Percentiles rank a stretch among this genome's conserved stretches.
phyloP scores from a whole-genome alignment of 2,888 invertebrate species.

The Sesamia inferens region DNA sequence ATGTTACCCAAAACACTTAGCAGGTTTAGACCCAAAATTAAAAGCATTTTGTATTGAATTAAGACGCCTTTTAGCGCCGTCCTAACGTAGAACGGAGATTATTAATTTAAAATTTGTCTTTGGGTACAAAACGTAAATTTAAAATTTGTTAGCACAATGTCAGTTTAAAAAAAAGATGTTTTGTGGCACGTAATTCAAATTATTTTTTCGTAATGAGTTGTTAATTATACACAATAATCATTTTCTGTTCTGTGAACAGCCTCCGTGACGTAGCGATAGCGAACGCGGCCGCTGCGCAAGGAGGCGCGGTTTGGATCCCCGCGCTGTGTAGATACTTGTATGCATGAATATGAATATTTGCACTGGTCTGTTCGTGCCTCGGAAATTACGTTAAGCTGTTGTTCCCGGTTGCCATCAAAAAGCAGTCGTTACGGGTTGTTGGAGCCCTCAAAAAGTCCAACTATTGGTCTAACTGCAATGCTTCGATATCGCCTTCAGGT shows the following conservation, averaged over 20 bases:
- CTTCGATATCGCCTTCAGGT: too few relatives aligned
- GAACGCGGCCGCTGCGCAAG: too few relatives aligned
- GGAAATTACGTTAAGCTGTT: too few relatives aligned
- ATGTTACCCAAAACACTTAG: constrained; percentile 52
- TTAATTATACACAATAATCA: not conserved
- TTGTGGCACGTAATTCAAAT: not conserved
- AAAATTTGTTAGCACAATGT: constrained; percentile 14
- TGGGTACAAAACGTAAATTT: constrained; percentile 29
- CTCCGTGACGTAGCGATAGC: too few relatives aligned
- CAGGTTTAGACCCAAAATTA: constrained; percentile 39
- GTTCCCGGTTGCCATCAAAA: too few relatives aligned
- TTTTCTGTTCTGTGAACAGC: not conserved
- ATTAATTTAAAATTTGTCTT: constrained; percentile 24
- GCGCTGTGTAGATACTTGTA: too few relatives aligned
- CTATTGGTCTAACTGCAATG: too few relatives aligned
- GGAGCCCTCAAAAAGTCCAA: too few relatives aligned
- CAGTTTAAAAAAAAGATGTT: constrained; percentile 11
- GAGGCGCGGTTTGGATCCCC: too few relatives aligned
- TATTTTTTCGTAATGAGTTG: not conserved
- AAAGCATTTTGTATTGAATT: constrained; percentile 54
- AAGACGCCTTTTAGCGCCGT: constrained; percentile 45
- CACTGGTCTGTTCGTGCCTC: too few relatives aligned
- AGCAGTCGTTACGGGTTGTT: too few relatives aligned
- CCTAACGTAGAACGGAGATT: constrained; percentile 44
- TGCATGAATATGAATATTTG: too few relatives aligned